Evolutionary conservation across 1,140 invertebrate genomes (phyloP).

Genomic region (Halotydeus destructor): DNA sequence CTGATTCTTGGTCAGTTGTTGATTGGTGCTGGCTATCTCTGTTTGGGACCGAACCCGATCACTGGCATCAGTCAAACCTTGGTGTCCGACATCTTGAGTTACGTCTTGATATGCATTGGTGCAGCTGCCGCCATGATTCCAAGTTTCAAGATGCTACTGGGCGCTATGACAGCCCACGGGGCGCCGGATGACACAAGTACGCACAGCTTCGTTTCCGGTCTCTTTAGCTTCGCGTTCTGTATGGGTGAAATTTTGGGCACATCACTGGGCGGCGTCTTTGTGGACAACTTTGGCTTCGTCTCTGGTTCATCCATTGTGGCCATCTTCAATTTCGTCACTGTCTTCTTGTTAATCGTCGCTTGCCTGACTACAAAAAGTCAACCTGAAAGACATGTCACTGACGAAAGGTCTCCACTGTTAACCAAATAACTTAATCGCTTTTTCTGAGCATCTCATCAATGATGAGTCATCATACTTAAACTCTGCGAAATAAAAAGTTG

Average conservation of each 20-base stretch:
- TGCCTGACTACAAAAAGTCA: too few relatives aligned
- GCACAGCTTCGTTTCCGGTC: slow-evolving; percentile 44
- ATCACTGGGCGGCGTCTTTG: slow-evolving; percentile 37
- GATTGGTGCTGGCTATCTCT: slow-evolving; percentile 34
- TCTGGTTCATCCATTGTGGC: slow-evolving; percentile 41
- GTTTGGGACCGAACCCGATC: slow-evolving; percentile 43
- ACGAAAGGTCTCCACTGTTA: too few relatives aligned
- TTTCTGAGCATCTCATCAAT: too few relatives aligned
- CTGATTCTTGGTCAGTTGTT: slow-evolving; percentile 43
- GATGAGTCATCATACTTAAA: too few relatives aligned
- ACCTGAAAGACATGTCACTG: too few relatives aligned
- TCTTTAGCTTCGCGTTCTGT: slow-evolving; percentile 50
- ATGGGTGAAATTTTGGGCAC: slow-evolving; percentile 48
- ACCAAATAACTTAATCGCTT: too few relatives aligned
- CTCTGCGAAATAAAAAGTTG: too few relatives aligned
- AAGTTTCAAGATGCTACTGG: too few relatives aligned
- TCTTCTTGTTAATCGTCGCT: slow-evolving; percentile 19
- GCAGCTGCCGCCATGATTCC: slow-evolving; percentile 47
- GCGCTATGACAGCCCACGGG: too few relatives aligned
- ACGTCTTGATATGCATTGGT: slow-evolving; percentile 40
- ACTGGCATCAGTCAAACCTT: slow-evolving; percentile 35
- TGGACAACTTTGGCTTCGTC: slow-evolving; percentile 42
- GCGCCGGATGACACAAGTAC: slow-evolving; percentile 39
- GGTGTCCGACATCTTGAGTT: slow-evolving; percentile 39
- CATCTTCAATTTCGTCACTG: slow-evolving; percentile 33